phyloP scores from a whole-genome alignment of 2,888 invertebrate genomes.

The Ormyrus labotus region DNA sequence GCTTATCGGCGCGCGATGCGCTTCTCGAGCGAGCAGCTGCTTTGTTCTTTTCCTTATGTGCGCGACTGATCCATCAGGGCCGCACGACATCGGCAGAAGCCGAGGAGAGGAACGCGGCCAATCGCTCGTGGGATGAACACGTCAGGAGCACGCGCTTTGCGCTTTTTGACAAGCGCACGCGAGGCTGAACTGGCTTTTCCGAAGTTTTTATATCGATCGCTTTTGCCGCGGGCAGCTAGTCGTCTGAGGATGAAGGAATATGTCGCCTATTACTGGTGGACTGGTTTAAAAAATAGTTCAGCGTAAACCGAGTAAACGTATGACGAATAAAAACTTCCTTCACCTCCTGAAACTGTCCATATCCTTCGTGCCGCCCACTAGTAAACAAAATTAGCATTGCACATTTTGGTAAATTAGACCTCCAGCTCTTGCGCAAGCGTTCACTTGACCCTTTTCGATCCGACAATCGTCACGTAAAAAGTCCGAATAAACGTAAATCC shows the following conservation, averaged over 20 bases:
- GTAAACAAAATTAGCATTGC: too few relatives aligned
- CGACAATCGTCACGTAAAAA: constrained; percentile 13
- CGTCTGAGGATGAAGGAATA: too few relatives aligned
- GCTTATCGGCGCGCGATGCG: constrained; percentile 14
- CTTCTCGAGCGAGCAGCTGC: neutral
- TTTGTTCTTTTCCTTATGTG: neutral
- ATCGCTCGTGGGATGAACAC: constrained; percentile 54
- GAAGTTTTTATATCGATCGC: neutral
- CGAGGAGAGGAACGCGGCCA: constrained; percentile 1
- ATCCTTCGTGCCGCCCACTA: too few relatives aligned
- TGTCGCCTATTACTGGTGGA: too few relatives aligned
- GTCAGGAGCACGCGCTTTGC: constrained; percentile 53
- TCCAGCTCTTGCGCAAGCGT: neutral
- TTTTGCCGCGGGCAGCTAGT: neutral
- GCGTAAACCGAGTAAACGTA: too few relatives aligned
- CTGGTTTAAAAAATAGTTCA: too few relatives aligned
- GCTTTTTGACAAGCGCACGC: neutral
- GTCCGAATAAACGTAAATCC: constrained; percentile 21
- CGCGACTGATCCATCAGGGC: constrained; percentile 46
- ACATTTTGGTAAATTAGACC: neutral
- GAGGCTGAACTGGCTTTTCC: neutral
- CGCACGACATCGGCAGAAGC: constrained; percentile 43
- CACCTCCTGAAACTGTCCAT: too few relatives aligned
- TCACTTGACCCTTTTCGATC: constrained; percentile 34
- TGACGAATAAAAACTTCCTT: too few relatives aligned